phyloP scores from a whole-genome alignment of 2,797 vertebrate genomes.

The Pogoniulus pusillus region DNA sequence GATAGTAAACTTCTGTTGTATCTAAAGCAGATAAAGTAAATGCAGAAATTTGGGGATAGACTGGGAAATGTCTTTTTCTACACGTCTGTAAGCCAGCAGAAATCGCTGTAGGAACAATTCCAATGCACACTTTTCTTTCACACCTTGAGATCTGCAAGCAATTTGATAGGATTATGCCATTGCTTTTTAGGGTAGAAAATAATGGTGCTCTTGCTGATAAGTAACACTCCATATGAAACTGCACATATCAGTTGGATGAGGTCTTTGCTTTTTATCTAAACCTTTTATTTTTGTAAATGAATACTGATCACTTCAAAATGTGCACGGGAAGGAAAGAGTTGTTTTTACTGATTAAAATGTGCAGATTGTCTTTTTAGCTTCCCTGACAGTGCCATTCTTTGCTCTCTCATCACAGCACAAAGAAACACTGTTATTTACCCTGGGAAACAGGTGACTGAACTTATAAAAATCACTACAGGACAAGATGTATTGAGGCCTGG shows the following conservation, averaged over 20 bases:
- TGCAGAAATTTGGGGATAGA: neutral
- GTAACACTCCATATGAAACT: neutral
- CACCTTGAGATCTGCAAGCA: neutral
- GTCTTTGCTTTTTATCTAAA: neutral
- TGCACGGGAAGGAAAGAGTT: slow-evolving; percentile 13
- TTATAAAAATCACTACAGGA: slow-evolving; percentile 93
- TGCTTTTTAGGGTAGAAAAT: neutral
- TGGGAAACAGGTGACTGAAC: slow-evolving; percentile 97
- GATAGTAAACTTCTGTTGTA: neutral
- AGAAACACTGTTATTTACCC: slow-evolving; percentile 78
- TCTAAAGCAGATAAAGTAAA: neutral
- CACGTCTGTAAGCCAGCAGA: neutral
- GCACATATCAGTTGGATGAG: neutral
- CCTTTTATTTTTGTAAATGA: neutral
- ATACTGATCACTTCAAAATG: slow-evolving; percentile 48
- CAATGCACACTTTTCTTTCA: neutral
- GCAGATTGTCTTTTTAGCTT: slow-evolving; percentile 29
- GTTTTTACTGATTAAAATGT: slow-evolving; percentile 46
- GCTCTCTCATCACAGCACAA: slow-evolving; percentile 38
- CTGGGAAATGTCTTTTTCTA: neutral
- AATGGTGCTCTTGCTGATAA: neutral
- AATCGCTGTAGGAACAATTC: neutral
- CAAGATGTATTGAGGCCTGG: slow-evolving; percentile 92
- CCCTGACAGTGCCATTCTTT: neutral
- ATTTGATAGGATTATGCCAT: neutral